Conservation (phyloP, 37 sponge, comb jelly and placozoan genomes). For the Halisarca cf. caerulea region DNA sequence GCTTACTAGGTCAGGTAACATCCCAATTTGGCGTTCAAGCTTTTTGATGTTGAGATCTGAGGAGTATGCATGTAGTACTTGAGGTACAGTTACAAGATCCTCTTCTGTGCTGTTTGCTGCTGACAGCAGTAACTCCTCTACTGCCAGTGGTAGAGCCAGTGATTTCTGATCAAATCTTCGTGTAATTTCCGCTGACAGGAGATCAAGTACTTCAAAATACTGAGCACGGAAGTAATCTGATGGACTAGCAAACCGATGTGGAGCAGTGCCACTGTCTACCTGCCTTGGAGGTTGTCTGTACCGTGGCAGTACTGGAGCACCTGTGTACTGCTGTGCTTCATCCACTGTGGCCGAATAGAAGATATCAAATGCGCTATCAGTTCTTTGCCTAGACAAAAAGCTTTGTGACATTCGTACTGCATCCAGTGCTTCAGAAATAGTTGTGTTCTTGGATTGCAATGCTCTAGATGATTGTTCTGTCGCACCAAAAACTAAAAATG, state of each 20-base stretch:
- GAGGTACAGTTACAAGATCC: not conserved
- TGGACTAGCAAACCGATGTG: conserved; percentile 22
- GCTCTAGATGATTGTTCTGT: conserved; percentile 49
- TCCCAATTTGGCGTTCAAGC: not conserved
- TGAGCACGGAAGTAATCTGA: conserved; percentile 27
- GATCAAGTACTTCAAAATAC: conserved; percentile 32
- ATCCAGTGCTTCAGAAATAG: not conserved
- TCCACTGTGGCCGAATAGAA: conserved; percentile 12
- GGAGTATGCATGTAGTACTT: conserved; percentile 26
- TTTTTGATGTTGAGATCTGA: conserved; percentile 32
- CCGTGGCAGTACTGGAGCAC: conserved; percentile 16
- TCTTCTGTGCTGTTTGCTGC: conserved; percentile 12
- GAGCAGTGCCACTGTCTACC: conserved; percentile 24
- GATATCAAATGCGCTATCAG: conserved; percentile 26
- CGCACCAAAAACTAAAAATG: conserved; percentile 44
- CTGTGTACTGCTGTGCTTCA: conserved; percentile 16
- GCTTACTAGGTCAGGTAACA: conserved; percentile 6
- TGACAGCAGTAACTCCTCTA: conserved; percentile 8
- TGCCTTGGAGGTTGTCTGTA: conserved; percentile 37
- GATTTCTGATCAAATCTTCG: conserved; percentile 29
- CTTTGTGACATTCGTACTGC: not conserved
- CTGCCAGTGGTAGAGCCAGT: conserved; percentile 9
- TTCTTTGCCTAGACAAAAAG: conserved; percentile 22
- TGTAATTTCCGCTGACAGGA: conserved; percentile 18
- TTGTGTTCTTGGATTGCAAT: conserved; percentile 6